phyloP scores from a whole-genome alignment of 2,888 invertebrate species.

The Clistopyga incitator region DNA sequence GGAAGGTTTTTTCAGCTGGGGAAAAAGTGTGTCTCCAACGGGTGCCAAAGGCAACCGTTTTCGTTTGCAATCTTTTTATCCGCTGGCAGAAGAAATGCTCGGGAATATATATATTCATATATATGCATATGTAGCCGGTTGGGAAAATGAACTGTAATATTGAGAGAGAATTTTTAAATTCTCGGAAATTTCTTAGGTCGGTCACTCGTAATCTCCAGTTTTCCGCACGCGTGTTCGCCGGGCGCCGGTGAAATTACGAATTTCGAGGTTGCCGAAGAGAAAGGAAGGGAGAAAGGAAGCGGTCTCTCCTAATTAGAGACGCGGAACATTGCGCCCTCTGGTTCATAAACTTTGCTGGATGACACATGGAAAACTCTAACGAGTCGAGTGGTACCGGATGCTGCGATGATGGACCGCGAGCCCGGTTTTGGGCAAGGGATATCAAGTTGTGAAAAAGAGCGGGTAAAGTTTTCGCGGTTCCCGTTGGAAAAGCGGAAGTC shows the following conservation, averaged over 20 bases:
- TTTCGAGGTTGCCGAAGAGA: not conserved
- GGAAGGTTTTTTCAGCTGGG: not conserved
- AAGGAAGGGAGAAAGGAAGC: not conserved
- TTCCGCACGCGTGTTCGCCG: not conserved
- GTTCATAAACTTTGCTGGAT: constrained; percentile 12
- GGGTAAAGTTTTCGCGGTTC: constrained; percentile 26
- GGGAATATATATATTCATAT: not conserved
- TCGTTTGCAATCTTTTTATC: constrained; percentile 5
- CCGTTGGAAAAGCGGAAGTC: constrained; percentile 17
- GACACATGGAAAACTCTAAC: constrained; percentile 30
- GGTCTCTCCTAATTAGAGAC: constrained; percentile 15
- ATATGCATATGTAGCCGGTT: not conserved
- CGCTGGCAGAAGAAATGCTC: not conserved
- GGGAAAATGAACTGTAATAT: not conserved
- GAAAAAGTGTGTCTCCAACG: not conserved
- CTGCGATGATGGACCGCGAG: not conserved
- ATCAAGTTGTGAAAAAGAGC: not conserved
- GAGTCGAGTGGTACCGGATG: constrained; percentile 11
- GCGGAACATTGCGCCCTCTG: not conserved
- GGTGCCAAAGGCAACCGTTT: not conserved
- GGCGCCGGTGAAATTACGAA: not conserved
- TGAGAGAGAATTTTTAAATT: not conserved
- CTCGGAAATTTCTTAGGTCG: not conserved
- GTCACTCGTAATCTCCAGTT: constrained; percentile 5
- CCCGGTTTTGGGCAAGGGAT: not conserved